Evolutionary conservation across 1,140 invertebrate species (phyloP).

Genomic region (Trypoxylus dichotomus): DNA sequence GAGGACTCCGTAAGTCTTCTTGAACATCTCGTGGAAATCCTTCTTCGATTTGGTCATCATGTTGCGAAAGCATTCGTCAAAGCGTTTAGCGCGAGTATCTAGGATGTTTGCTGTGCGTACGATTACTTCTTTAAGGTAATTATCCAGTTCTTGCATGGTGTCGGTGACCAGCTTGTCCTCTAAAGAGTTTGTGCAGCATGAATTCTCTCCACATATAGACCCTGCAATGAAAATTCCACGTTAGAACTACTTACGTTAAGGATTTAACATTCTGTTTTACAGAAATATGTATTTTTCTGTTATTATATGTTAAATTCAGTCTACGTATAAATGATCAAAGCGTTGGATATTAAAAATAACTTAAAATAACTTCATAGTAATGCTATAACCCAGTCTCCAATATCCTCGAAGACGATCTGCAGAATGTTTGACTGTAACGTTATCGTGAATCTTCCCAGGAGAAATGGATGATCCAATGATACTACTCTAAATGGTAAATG

Average conservation of each 20-base stretch:
- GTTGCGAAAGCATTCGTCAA: conserved; percentile 80
- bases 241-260: background rate
- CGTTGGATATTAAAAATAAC: too few species aligned
- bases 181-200: conserved; percentile 45
- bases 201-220: conserved; percentile 46
- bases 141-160: conserved; percentile 45
- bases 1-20: conserved; percentile 89
- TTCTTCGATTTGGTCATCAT: conserved; percentile 79
- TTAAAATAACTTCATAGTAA: too few species aligned
- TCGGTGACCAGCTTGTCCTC: conserved; percentile 41
- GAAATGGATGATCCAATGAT: too few species aligned
- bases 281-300: too few species aligned
- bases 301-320: too few species aligned
- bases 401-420: too few species aligned
- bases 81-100: conserved; percentile 55
- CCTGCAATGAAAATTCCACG: conserved; percentile 38
- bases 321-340: too few species aligned
- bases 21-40: conserved; percentile 93
- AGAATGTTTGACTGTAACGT: too few species aligned
- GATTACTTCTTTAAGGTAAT: conserved; percentile 53
- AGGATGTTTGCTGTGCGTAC: conserved; percentile 53
- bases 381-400: too few species aligned
- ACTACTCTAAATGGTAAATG: too few species aligned
- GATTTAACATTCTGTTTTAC: too few species aligned
- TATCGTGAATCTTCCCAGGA: too few species aligned